Conservation (phyloP, 2,113 vertebrate species). For the Psittacus erithacus region DNA sequence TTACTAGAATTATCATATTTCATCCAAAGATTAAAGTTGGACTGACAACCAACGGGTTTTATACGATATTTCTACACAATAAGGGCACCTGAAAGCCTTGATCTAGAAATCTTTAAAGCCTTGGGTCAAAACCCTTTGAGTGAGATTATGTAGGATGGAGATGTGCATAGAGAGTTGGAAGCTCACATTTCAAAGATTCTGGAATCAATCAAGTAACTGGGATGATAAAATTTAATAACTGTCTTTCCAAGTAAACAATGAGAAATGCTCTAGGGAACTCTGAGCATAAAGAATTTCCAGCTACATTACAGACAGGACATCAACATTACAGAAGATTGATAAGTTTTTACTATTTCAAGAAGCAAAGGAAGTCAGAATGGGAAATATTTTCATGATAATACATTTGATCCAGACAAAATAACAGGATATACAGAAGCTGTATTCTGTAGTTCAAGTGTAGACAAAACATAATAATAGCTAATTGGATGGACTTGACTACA, state of each 20-base stretch:
- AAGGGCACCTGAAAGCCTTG: neutral
- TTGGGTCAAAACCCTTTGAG: neutral
- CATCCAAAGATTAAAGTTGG: neutral
- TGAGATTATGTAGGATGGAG: neutral
- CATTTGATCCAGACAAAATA: neutral
- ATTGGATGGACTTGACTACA: neutral
- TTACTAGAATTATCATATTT: neutral
- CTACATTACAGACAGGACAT: neutral
- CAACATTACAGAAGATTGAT: neutral
- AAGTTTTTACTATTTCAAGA: neutral
- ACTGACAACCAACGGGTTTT: neutral
- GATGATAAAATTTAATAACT: conserved; percentile 29
- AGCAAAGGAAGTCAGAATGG: neutral
- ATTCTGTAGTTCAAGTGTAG: neutral
- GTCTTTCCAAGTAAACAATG: conserved; percentile 8
- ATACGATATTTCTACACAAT: neutral
- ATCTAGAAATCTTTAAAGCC: neutral
- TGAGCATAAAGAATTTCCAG: neutral
- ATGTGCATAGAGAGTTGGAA: neutral
- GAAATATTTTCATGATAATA: neutral
- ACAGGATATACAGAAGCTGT: neutral
- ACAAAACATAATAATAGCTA: neutral
- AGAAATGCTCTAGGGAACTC: neutral
- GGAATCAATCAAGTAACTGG: neutral
- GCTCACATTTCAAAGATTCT: conserved; percentile 14